Evolutionary conservation across 2,888 invertebrate genomes (phyloP).

Genomic region (Rhaphigaster nebulosa): DNA sequence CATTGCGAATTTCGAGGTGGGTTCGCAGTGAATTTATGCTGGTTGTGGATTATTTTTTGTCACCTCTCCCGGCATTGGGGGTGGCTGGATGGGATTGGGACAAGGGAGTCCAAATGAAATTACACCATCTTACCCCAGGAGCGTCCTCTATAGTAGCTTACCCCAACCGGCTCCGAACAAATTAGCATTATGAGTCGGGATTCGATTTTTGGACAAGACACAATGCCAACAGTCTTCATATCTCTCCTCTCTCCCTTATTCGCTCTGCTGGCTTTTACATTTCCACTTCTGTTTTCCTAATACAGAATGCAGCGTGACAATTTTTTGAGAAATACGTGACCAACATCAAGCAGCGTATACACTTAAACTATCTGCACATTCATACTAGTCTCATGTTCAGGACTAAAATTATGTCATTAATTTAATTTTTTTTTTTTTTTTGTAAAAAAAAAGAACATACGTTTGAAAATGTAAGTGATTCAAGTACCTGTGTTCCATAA

Average conservation of each 20-base stretch:
- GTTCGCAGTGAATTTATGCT: constrained; percentile 50
- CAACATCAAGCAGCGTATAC: not conserved
- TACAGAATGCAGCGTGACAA: not conserved
- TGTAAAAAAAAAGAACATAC: no score
- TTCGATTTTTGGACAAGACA: constrained; percentile 51
- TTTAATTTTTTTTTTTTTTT: no score
- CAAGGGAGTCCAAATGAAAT: constrained; percentile 53
- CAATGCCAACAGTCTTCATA: constrained; percentile 41
- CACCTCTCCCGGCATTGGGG: constrained; percentile 11
- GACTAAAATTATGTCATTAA: no score
- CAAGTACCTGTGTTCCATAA: no score
- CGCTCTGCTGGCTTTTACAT: not conserved
- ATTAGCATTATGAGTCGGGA: constrained; percentile 52
- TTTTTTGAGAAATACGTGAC: not conserved
- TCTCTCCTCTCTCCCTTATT: not conserved
- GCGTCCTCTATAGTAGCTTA: constrained; percentile 5
- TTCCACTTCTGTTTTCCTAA: not conserved
- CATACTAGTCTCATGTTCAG: no score
- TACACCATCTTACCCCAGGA: constrained; percentile 9
- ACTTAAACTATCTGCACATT: not conserved
- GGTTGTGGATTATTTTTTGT: constrained; percentile 55
- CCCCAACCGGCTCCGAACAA: constrained; percentile 21
- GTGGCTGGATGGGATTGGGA: constrained; percentile 21
- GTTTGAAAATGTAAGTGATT: no score
- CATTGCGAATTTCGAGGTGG: constrained; percentile 61